These are phyloP conservation scores for Zygaena filipendulae DNA, from an alignment of 2,888 invertebrate genomes.

Conservation along the genomic window DNA sequence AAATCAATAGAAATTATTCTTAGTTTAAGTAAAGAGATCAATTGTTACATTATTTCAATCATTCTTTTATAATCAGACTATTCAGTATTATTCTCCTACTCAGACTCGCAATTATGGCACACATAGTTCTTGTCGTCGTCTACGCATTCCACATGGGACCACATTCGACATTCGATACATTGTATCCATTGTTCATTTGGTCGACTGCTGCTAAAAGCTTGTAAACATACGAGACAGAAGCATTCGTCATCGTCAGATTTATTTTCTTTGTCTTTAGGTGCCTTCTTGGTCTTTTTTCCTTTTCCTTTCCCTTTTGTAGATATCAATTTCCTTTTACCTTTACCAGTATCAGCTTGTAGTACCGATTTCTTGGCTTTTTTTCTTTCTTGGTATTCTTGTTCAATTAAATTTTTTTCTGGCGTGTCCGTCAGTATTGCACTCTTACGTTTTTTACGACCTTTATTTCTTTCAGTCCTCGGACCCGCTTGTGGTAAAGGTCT, in stretches of 20 bases:
- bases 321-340: conserved; percentile 9
- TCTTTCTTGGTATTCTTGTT: conserved; percentile 14
- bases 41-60: too few species aligned
- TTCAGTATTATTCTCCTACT: background rate
- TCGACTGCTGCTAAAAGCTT: conserved; percentile 7
- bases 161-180: conserved; percentile 10
- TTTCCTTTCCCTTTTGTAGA: conserved; percentile 7
- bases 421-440: conserved; percentile 12
- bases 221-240: conserved; percentile 11
- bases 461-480: conserved; percentile 11
- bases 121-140: conserved; percentile 5
- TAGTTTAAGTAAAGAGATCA: conserved; percentile 5
- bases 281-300: conserved; percentile 9
- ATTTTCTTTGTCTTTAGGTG: conserved; percentile 11
- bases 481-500: conserved; percentile 16
- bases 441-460: conserved; percentile 12
- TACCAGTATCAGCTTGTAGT: conserved; percentile 11
- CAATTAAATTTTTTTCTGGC: conserved; percentile 14
- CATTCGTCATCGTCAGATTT: conserved; percentile 8
- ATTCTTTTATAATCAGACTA: conserved; percentile 8
- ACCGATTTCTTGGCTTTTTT: conserved; percentile 13
- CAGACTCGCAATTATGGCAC: too few species aligned
- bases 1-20: conserved; percentile 5
- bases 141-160: conserved; percentile 6
- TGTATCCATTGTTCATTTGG: conserved; percentile 10